Conservation (phyloP, 2,113 vertebrate species). For the Cynocephalus volans region DNA sequence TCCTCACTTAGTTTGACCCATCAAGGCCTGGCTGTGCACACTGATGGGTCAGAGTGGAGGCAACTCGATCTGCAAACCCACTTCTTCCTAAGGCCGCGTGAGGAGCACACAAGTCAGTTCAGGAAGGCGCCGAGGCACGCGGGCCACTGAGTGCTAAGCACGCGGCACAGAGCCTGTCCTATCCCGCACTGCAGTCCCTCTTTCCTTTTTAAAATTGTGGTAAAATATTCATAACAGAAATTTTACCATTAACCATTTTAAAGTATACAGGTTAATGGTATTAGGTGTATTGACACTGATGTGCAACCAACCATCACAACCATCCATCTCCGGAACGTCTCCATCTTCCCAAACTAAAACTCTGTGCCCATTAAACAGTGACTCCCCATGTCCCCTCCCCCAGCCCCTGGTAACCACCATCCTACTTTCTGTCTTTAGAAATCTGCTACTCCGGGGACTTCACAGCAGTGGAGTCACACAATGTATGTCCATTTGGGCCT, state of each 20-base stretch:
- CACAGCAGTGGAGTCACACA: not conserved
- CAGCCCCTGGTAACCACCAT: not conserved
- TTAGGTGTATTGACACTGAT: not conserved
- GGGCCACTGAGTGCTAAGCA: not conserved
- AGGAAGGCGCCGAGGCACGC: accelerated
- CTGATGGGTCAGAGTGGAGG: not conserved
- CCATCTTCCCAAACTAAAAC: not conserved
- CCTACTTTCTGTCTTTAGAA: not conserved
- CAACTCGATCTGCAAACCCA: not conserved
- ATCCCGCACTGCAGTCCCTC: not conserved
- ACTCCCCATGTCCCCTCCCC: not conserved
- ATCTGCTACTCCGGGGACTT: not conserved
- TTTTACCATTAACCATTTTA: not conserved
- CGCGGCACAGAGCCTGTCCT: not conserved
- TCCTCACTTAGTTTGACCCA: accelerated
- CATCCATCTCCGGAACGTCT: too few relatives aligned
- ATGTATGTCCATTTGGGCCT: not conserved
- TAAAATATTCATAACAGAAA: not conserved
- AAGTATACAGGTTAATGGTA: not conserved
- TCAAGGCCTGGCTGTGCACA: not conserved
- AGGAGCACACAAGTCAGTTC: not conserved
- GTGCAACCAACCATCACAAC: not conserved
- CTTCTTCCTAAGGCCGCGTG: too few relatives aligned
- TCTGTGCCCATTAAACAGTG: not conserved
- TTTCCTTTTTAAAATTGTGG: not conserved